A percentile compares a stretch with the other conserved stretches of the same genome.
Conservation (phyloP, 2,888 invertebrate species). For the Hydraecia micacea region DNA sequence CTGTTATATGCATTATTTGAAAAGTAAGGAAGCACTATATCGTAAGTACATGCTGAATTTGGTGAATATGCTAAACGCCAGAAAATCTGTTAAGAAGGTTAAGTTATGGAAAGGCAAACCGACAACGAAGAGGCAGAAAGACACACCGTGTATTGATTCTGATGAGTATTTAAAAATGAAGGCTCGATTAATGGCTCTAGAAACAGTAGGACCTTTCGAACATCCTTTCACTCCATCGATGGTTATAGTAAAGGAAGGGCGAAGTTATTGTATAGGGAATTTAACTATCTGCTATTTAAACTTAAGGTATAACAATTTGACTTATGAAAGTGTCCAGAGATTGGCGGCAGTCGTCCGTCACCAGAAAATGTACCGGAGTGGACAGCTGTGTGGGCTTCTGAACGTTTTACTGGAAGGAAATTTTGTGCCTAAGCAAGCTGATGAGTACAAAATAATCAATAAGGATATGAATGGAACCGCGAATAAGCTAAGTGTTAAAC, state of each 20-base stretch:
- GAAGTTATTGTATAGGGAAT: conserved; percentile 73
- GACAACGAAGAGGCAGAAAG: conserved; percentile 50
- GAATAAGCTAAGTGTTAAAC: not conserved
- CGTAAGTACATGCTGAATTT: conserved; percentile 26
- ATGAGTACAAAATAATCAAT: conserved; percentile 66
- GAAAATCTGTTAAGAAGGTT: conserved; percentile 55
- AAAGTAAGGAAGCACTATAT: conserved; percentile 23
- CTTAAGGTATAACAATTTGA: conserved; percentile 78
- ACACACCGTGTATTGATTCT: not conserved
- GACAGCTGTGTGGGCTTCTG: conserved; percentile 70
- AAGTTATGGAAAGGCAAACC: conserved; percentile 53
- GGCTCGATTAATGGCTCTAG: conserved; percentile 67
- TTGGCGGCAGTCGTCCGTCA: conserved; percentile 70
- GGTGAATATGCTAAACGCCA: conserved; percentile 47
- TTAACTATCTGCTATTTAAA: conserved; percentile 77
- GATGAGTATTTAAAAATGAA: conserved; percentile 63
- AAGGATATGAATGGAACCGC: conserved; percentile 59
- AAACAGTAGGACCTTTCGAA: conserved; percentile 69
- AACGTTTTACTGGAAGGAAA: conserved; percentile 78
- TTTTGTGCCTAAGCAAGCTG: conserved; percentile 69
- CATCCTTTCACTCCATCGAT: conserved; percentile 70
- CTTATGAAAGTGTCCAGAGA: conserved; percentile 70
- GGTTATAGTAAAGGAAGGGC: conserved; percentile 61
- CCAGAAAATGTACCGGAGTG: conserved; percentile 67
- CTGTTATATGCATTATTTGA: conserved; percentile 65